Evolutionary conservation across 1,140 invertebrate genomes (phyloP).

Genomic region (Drosophila nikananu): DNA sequence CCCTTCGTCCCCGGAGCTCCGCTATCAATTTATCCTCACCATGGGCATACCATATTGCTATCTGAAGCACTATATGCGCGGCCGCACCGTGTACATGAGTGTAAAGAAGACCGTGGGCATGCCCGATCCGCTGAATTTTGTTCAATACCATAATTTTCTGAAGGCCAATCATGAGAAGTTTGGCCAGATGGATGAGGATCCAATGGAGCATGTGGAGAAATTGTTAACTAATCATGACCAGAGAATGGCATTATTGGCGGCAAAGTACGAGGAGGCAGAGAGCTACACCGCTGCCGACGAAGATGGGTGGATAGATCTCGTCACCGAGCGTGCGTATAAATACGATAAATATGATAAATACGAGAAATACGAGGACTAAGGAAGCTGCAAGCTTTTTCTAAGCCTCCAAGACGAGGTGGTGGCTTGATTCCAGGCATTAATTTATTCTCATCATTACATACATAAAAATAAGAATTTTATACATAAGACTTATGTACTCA

Average conservation of each 20-base stretch:
- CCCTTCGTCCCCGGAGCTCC: neutral
- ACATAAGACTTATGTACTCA: too few relatives aligned
- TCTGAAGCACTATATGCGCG: slow-evolving; percentile 15
- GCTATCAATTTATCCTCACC: slow-evolving; percentile 36
- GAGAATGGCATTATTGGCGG: neutral
- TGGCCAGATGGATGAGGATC: slow-evolving; percentile 1
- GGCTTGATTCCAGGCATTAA: too few relatives aligned
- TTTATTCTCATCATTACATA: too few relatives aligned
- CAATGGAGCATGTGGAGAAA: rapidly evolving
- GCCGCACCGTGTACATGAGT: slow-evolving; percentile 55
- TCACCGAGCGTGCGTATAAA: neutral
- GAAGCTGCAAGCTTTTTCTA: neutral
- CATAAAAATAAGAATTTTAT: too few relatives aligned
- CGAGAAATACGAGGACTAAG: neutral
- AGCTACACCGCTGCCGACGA: neutral
- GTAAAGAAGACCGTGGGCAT: slow-evolving; percentile 19
- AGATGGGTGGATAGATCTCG: neutral
- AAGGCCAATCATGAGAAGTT: slow-evolving; percentile 49
- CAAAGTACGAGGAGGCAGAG: rapidly evolving
- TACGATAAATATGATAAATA: neutral
- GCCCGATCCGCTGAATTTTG: slow-evolving; percentile 40
- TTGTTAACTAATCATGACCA: too few relatives aligned
- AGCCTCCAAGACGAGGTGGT: neutral
- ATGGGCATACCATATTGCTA: neutral
- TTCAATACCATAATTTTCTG: slow-evolving; percentile 33